Base-by-base conservation (phyloP, 2,113 vertebrate species). In the Rhabdornis inornatus region DNA sequence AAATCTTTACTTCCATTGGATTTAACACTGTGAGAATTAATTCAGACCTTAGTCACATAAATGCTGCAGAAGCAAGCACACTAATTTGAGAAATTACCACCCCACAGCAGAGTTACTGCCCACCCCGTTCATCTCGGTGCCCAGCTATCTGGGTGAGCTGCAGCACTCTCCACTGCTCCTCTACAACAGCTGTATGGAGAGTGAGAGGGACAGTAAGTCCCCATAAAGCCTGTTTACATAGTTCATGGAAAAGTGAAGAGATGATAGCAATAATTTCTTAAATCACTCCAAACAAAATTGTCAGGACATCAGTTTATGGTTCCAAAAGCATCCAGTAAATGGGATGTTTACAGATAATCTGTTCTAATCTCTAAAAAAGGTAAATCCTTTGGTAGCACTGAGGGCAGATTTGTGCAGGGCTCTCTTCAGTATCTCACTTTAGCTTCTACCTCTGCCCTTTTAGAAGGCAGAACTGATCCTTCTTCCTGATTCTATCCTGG, bases 221-320 rank as follows among this genome's bases (percentile, higher is more conserved):
- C 33, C 65, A 53, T 24, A 80, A 90, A 94, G 78, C 47, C 85
- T 65, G 52, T 50, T 90, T 90, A 77, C 81, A 68, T 7, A 85
- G 42, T 23, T 89, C 63, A 86, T 10, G 19, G 63, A 88, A 91
- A 92, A 90, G 35, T 42, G 59, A 64, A 66, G 71, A 86, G 50
- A 93, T 31, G 59, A 85, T 22, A 45, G 45, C 68, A 96, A 74
- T 77, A 64, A 86, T 83, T 93, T 86, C 83, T 92, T 77, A 88
- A 77, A 90, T 86, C 31, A 83, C 23, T 74, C 68, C 39, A 64
- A 53, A 37, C 42, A 86, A 86, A 90, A 88, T 39, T 47, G 71
- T 74, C 82, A 80, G 63, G 24, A 77, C 76, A 90, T 50, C 59
- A 90, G 59, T 90, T 91, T 83, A 85, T 65, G 56, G 42, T 39